Conservation (phyloP, 1,140 invertebrate species). For the Rhyzopertha dominica region DNA sequence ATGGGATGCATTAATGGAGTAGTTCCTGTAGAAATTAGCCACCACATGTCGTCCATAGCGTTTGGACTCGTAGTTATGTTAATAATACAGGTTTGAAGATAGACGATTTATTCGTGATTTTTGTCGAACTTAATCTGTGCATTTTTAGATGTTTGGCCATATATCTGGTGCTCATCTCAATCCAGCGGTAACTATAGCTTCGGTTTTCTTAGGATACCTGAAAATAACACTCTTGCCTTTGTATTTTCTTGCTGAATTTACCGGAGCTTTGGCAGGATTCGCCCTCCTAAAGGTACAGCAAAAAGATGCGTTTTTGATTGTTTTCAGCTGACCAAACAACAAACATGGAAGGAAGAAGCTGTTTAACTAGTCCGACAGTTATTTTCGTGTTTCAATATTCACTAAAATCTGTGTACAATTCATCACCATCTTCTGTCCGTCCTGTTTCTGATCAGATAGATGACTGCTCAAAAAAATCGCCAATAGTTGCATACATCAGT, state of each 20-base stretch:
- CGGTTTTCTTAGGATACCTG: slow-evolving; percentile 60
- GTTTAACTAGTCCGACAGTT: too few relatives aligned
- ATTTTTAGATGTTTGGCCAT: slow-evolving; percentile 59
- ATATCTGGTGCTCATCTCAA: slow-evolving; percentile 72
- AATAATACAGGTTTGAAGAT: slow-evolving; percentile 52
- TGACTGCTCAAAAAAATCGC: too few relatives aligned
- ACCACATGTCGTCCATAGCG: slow-evolving; percentile 57
- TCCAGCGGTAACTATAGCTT: slow-evolving; percentile 66
- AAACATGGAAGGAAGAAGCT: too few relatives aligned
- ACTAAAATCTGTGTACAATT: too few relatives aligned
- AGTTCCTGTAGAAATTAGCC: slow-evolving; percentile 38
- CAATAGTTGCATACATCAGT: too few relatives aligned
- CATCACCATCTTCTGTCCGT: too few relatives aligned
- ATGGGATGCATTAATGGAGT: slow-evolving; percentile 51
- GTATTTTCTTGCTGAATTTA: slow-evolving; percentile 65
- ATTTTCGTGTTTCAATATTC: too few relatives aligned
- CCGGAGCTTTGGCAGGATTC: slow-evolving; percentile 67
- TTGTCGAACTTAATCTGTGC: slow-evolving; percentile 4
- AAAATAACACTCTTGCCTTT: slow-evolving; percentile 59
- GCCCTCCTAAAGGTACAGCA: slow-evolving; percentile 57
- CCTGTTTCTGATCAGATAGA: too few relatives aligned
- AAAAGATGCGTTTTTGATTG: too few relatives aligned
- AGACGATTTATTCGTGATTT: background rate
- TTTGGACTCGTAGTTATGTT: slow-evolving; percentile 67
- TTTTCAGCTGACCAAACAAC: too few relatives aligned